A percentile compares a stretch with the other conserved stretches of the same genome.
These are phyloP conservation scores for Melangyna quadrimaculata DNA, from an alignment of 2,888 invertebrate genomes.

Conservation along the genomic window DNA sequence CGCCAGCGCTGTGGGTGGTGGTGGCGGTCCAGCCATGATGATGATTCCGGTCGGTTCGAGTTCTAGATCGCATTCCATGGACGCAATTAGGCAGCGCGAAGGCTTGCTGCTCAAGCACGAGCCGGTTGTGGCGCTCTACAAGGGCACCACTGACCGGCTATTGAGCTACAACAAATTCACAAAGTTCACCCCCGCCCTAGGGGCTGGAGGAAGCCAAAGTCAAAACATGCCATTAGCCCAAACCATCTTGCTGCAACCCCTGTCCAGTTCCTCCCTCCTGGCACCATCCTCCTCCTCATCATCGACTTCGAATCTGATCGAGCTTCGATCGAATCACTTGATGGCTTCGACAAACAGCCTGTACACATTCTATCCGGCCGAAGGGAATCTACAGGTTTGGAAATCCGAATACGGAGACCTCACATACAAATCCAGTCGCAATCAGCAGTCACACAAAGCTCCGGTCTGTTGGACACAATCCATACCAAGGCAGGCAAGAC, in stretches of 20 bases:
- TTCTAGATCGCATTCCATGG: slow-evolving; percentile 80
- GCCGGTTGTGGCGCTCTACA: slow-evolving; percentile 70
- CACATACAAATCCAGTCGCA: slow-evolving; percentile 80
- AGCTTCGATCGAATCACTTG: slow-evolving; percentile 73
- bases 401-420: slow-evolving; percentile 80
- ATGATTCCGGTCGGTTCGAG: slow-evolving; percentile 74
- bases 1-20: slow-evolving; percentile 63
- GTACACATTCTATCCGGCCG: slow-evolving; percentile 81
- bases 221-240: slow-evolving; percentile 73
- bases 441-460: slow-evolving; percentile 80
- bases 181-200: slow-evolving; percentile 57
- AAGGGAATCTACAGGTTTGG: slow-evolving; percentile 81
- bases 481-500: slow-evolving; percentile 81
- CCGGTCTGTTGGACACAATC: slow-evolving; percentile 81
- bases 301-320: slow-evolving; percentile 71
- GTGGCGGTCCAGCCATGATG: slow-evolving; percentile 66
- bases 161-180: slow-evolving; percentile 77
- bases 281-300: slow-evolving; percentile 70
- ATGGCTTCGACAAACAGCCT: slow-evolving; percentile 80
- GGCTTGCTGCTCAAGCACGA: slow-evolving; percentile 79
- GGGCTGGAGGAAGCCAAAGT: slow-evolving; percentile 61
- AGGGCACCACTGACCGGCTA: slow-evolving; percentile 75
- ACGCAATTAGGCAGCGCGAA: slow-evolving; percentile 79
- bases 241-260: slow-evolving; percentile 78
- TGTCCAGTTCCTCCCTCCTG: slow-evolving; percentile 75